Base-by-base conservation (phyloP, 2,113 vertebrate genomes). In the Thryonomys swinderianus region DNA sequence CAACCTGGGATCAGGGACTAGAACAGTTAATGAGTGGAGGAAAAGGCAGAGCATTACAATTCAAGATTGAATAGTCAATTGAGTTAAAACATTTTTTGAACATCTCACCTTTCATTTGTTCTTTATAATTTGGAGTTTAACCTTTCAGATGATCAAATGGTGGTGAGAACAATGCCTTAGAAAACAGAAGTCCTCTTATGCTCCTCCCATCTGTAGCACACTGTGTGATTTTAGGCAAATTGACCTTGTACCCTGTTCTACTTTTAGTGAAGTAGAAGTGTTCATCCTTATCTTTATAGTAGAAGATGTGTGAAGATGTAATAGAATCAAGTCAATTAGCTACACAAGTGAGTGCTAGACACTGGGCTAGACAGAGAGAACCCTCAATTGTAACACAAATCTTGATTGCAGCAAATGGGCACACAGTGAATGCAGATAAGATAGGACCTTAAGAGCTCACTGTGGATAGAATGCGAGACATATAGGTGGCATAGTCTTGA, bases 201-300 rank as follows among this genome's bases (percentile, higher is more conserved):
- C 42, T 21, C 79, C 87, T 85, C 90, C 90, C 79, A 42, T 2
- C 57, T 69, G 57, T 95, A 80, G 45, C 92, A 95, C 92, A 95
- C 96, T 95, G n/a, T 34, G 85, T 97, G 97, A 95, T 91, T 96
- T 96, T 96, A 96, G 96, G 97, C 96, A 97, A 96, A 97, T 97
- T 89, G 25, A 67, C 40, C 83, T 90, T 95, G 91, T 88, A 82
- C 95, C 69, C 51, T 79, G 74, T 96, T 93, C 88, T 96, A 85
- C 94, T 97, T 96, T 96, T 96, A 88, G 92, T 95, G 51, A 93
- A 94, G 61, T 94, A 61, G 90, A 95, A 78, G 90, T 95, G 66
- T 34, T 90, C 95, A 66, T 94, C 94, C 95, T 95, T 97, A 67
- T 92, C 93, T 93, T 73, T 57, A 67, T 57, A 55, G 74, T 61